phyloP scores from a whole-genome alignment of 2,113 vertebrate genomes.

The Coturnix japonica region DNA sequence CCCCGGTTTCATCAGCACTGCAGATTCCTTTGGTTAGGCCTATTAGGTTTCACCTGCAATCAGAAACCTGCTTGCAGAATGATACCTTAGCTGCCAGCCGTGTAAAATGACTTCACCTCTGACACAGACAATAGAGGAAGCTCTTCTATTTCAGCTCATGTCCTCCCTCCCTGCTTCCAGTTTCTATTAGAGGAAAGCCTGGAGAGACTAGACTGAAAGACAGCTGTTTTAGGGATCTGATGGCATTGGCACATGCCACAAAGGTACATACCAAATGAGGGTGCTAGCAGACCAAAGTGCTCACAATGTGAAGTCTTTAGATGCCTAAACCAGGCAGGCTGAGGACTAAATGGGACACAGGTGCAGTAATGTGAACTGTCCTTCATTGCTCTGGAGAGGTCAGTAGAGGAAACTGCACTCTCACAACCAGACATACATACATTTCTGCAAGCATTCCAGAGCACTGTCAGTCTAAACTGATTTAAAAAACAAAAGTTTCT shows the following conservation, averaged over 20 bases:
- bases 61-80: background rate
- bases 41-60: background rate
- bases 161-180: background rate
- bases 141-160: background rate
- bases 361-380: background rate
- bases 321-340: background rate
- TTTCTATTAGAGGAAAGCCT: background rate
- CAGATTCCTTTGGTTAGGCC: background rate
- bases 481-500: background rate
- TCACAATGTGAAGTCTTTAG: background rate
- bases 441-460: rapidly evolving
- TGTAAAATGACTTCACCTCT: background rate
- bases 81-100: background rate
- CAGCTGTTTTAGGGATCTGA: background rate
- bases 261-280: background rate
- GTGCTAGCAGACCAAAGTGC: background rate
- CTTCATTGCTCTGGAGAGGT: background rate
- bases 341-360: background rate
- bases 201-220: background rate
- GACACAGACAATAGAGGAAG: background rate
- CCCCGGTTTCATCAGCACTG: background rate
- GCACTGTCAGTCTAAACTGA: background rate
- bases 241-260: background rate
- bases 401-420: background rate
- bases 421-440: background rate